Evolutionary conservation across 2,797 vertebrate species (phyloP).

Genomic region (Chrysocyon brachyurus): DNA sequence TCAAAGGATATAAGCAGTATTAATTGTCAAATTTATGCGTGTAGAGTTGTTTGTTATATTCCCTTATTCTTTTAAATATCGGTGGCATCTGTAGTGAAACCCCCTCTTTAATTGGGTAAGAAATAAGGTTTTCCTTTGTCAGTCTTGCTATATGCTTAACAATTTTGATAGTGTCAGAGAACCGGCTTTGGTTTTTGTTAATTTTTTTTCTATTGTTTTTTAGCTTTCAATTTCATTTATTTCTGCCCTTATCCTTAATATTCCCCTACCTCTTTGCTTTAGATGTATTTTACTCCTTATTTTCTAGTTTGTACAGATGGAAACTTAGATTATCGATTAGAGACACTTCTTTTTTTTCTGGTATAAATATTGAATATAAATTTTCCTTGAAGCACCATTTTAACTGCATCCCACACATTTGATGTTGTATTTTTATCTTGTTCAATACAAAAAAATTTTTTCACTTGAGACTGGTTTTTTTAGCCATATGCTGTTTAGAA

Average conservation of each 20-base stretch:
- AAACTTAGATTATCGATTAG: not conserved
- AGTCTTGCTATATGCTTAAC: not conserved
- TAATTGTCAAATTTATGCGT: not conserved
- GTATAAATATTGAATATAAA: conserved; percentile 3
- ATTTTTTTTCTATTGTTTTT: not conserved
- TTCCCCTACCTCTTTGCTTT: not conserved
- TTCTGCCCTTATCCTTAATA: not conserved
- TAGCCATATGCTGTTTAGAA: not conserved
- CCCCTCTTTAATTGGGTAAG: not conserved
- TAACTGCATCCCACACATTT: conserved; percentile 24
- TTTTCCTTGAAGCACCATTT: conserved; percentile 20
- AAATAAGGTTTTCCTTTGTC: not conserved
- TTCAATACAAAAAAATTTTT: not conserved
- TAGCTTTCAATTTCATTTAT: conserved; percentile 39
- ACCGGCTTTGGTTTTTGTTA: not conserved
- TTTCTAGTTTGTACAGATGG: not conserved
- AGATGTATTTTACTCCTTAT: not conserved
- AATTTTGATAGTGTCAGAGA: conserved; percentile 49
- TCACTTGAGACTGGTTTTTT: conserved; percentile 17
- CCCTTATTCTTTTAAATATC: conserved; percentile 10
- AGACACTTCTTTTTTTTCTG: not conserved
- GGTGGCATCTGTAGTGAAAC: not conserved
- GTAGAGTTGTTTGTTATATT: conserved; percentile 25
- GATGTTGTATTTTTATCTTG: conserved; percentile 37
- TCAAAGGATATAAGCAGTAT: not conserved